Evolutionary conservation across 2,888 invertebrate genomes (phyloP).

Genomic region (Coenonympha arcania): DNA sequence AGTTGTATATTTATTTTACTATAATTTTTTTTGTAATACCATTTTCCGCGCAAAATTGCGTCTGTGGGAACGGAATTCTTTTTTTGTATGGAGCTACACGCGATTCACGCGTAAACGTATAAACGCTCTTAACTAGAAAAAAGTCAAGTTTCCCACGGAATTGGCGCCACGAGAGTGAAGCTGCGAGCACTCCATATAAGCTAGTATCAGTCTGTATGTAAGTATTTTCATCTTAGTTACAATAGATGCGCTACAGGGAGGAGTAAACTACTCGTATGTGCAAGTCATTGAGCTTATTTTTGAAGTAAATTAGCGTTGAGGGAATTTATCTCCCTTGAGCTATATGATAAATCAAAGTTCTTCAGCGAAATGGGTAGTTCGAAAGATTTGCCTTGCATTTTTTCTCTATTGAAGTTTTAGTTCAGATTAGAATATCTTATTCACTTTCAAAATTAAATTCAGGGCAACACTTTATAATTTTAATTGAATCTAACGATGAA

Average conservation of each 20-base stretch:
- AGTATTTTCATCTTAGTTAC: neutral
- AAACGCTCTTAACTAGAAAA: no score
- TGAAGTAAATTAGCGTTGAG: neutral
- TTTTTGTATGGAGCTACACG: no score
- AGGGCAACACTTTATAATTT: neutral
- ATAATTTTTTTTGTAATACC: no score
- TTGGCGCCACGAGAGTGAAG: no score
- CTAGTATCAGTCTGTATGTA: no score
- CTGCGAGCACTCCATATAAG: no score
- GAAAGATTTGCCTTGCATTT: neutral
- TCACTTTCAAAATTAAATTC: neutral
- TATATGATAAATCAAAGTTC: neutral
- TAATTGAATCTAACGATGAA: no score
- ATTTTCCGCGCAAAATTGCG: no score
- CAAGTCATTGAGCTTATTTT: constrained; percentile 5
- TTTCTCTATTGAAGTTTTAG: neutral
- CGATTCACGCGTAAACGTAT: no score
- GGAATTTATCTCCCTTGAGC: neutral
- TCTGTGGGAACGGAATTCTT: no score
- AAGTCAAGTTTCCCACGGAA: no score
- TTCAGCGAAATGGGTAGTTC: neutral
- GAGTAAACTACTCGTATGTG: neutral
- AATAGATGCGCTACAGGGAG: neutral
- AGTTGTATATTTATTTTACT: no score
- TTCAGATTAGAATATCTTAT: neutral